Conservation (phyloP, 1,140 invertebrate genomes). For the Tetragonula clypearis region DNA sequence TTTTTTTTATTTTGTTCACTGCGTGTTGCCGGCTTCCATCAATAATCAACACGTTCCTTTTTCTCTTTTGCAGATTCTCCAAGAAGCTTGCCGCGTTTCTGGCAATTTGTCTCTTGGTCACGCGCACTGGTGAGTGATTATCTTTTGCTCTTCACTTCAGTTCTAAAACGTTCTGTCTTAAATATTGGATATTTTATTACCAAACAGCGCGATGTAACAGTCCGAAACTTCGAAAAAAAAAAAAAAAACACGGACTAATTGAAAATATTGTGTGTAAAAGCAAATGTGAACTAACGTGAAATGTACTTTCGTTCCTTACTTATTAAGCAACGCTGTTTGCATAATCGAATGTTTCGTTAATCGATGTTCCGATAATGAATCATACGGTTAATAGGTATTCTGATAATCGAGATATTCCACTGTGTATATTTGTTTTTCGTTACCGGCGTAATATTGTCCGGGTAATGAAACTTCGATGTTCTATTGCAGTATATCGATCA, state of each 20-base stretch:
- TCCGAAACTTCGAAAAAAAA: no score
- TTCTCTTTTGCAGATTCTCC: constrained; percentile 71
- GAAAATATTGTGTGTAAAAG: no score
- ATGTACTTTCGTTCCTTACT: not conserved
- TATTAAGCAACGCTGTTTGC: not conserved
- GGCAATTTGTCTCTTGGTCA: constrained; percentile 69
- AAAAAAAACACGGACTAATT: no score
- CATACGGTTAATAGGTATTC: not conserved
- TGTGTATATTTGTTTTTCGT: not conserved
- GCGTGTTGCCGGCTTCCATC: constrained; percentile 34
- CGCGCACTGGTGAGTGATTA: constrained; percentile 71
- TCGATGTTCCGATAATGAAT: not conserved
- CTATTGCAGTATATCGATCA: not conserved
- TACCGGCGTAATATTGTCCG: not conserved
- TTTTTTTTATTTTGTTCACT: constrained; percentile 8
- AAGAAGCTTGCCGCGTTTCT: constrained; percentile 59
- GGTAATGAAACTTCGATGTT: not conserved
- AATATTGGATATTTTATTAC: not conserved
- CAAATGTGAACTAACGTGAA: no score
- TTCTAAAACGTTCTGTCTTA: not conserved
- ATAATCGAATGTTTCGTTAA: not conserved
- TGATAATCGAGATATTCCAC: not conserved
- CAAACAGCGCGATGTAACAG: no score
- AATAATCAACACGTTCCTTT: constrained; percentile 62
- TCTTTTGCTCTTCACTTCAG: no score